Conservation (phyloP, 2,797 vertebrate species). For the Acanthis flammea region DNA sequence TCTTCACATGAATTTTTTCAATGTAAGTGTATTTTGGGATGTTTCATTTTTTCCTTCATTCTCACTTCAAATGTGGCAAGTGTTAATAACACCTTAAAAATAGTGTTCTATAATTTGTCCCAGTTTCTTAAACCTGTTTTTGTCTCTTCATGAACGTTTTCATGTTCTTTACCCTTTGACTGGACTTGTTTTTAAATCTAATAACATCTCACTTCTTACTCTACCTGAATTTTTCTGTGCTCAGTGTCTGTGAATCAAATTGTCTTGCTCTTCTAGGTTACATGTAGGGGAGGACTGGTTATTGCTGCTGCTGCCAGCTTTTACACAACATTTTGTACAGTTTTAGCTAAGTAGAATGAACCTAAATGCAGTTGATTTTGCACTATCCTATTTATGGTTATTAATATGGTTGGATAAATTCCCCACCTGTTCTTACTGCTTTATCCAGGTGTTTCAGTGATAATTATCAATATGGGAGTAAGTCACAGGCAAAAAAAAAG, state of each 20-base stretch:
- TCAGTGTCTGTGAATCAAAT: background rate
- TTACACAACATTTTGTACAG: background rate
- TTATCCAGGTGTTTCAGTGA: constrained; percentile 40
- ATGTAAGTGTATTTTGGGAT: constrained; percentile 4
- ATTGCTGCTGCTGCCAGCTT: background rate
- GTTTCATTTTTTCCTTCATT: constrained; percentile 16
- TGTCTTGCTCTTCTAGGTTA: background rate
- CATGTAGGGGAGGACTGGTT: background rate
- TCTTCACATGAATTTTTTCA: background rate
- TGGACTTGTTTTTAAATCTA: background rate
- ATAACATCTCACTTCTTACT: background rate
- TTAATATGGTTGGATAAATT: background rate
- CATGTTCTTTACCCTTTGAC: background rate
- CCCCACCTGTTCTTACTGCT: constrained; percentile 28
- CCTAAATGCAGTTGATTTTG: background rate
- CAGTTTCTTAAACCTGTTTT: constrained; percentile 4
- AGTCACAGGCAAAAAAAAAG: background rate
- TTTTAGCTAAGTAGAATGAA: background rate
- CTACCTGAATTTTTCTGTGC: background rate
- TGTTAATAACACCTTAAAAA: constrained; percentile 33
- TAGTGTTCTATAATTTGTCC: background rate
- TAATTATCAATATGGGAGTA: constrained; percentile 12
- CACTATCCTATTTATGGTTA: background rate
- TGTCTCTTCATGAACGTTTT: background rate
- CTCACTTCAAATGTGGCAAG: background rate